Conservation (phyloP, 2,113 vertebrate species). For the Cavia porcellus region DNA sequence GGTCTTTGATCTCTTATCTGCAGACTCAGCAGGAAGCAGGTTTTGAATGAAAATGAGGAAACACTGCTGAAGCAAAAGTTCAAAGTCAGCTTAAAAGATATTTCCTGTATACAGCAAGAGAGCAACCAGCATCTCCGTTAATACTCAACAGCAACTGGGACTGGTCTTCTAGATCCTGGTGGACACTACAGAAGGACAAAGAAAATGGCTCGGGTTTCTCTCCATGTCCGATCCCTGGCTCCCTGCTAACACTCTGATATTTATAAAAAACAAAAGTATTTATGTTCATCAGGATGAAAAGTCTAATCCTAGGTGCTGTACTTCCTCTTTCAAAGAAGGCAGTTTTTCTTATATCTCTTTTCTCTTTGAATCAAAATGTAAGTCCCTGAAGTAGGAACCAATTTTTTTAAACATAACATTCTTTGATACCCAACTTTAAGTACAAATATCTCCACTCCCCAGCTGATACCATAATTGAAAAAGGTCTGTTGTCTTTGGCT, state of each 20-base stretch:
- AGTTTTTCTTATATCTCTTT: conserved; percentile 18
- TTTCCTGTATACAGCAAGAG: background rate
- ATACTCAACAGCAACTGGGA: background rate
- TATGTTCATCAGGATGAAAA: background rate
- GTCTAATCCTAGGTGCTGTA: background rate
- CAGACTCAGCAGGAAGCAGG: conserved; percentile 15
- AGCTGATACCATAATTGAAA: background rate
- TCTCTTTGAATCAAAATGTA: background rate
- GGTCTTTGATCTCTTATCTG: background rate
- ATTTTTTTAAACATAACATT: background rate
- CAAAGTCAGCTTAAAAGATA: background rate
- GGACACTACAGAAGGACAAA: background rate
- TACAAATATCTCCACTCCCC: background rate
- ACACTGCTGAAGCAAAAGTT: conserved; percentile 59
- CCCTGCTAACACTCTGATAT: background rate
- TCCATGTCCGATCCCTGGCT: background rate
- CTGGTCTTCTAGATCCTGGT: background rate
- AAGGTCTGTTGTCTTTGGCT: background rate
- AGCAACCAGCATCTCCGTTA: background rate
- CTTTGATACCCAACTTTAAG: background rate
- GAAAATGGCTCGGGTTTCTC: background rate
- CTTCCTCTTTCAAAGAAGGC: background rate
- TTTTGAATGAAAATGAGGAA: conserved; percentile 50
- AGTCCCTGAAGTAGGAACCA: background rate
- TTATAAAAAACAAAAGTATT: background rate